Base-by-base conservation (phyloP, 2,113 vertebrate species). In the Chloropsis cyanopogon region DNA sequence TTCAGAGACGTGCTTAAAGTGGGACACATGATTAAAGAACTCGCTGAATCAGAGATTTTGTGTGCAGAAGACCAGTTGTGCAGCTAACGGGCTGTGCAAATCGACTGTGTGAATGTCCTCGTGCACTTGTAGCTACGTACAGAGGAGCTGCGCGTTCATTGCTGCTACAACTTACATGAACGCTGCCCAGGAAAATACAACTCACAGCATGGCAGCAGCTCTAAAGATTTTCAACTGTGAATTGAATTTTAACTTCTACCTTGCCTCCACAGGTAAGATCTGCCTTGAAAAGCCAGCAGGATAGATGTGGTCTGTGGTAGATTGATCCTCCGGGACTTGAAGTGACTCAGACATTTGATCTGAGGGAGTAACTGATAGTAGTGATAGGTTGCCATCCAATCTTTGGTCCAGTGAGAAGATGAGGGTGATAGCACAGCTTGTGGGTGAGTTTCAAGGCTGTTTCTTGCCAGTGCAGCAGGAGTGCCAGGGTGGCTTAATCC, bases 31-130 rank as follows among this genome's bases (percentile, higher is more conserved):
- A 85, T 76, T 95, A 79, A 95, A 57, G 73, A 78, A 92, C 84
- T 82, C 92, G 93, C 93, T 96, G 96, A 97, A 91, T 93, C 95
- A 96, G 94, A 96, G 77, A 75, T 82, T 89, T 82, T 46, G 89
- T 89, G 73, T 72, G 92, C 95, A 96, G 92, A 96, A 91, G 91
- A 60, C 52, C 86, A 82, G 88, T 79, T 97, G 85, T 85, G 93
- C 94, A 92, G 95, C 94, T 72, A 79, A 72, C 23, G 0, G 91
- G 82, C 93, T 93, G 91, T 91, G 91, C 93, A 95, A 93, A 91
- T 79, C 89, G 77, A 22, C 65, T 64, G 41, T 49, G 75, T 68
- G 60, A 22, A 22, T 93, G 93, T 78, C 88, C 88, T 94, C 53
- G 1, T 2, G 5, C 35, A 35, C 60, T 75, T 61, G 41, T 49